Evolutionary conservation across 2,888 invertebrate species (phyloP).

Genomic region (Sinopyrophorus schimmeli): DNA sequence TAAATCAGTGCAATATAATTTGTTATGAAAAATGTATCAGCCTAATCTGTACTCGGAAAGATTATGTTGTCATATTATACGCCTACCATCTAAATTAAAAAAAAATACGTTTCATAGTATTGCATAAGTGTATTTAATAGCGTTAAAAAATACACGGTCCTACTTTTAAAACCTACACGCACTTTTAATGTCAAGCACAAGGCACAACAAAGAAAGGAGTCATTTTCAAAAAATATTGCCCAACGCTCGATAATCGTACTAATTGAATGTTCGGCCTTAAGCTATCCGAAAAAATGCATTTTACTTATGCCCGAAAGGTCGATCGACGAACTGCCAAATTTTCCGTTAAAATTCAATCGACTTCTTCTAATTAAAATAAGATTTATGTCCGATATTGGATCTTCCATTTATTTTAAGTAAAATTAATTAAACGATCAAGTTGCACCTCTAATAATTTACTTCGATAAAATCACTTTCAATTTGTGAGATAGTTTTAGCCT

Average conservation of each 20-base stretch:
- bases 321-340: no score
- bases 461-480: conserved; percentile 20
- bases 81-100: conserved; percentile 6
- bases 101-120: conserved; percentile 7
- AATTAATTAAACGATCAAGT: conserved; percentile 20
- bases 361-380: no score
- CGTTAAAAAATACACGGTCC: conserved; percentile 12
- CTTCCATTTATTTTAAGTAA: conserved; percentile 13
- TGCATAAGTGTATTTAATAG: conserved; percentile 11
- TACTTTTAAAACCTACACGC: conserved; percentile 15
- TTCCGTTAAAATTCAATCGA: no score
- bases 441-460: conserved; percentile 9
- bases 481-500: conserved; percentile 13
- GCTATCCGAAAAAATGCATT: conserved; percentile 20
- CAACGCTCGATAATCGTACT: conserved; percentile 18
- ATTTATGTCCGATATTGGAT: no score
- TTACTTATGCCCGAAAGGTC: conserved; percentile 12
- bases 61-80: conserved; percentile 3
- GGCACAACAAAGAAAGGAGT: conserved; percentile 15
- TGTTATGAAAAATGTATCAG: no score
- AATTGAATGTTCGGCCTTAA: conserved; percentile 19
- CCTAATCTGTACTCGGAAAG: no score
- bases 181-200: conserved; percentile 15
- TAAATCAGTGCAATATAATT: no score
- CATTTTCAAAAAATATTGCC: conserved; percentile 13